phyloP scores from a whole-genome alignment of 1,140 invertebrate genomes.

The Acromyrmex heyeri region DNA sequence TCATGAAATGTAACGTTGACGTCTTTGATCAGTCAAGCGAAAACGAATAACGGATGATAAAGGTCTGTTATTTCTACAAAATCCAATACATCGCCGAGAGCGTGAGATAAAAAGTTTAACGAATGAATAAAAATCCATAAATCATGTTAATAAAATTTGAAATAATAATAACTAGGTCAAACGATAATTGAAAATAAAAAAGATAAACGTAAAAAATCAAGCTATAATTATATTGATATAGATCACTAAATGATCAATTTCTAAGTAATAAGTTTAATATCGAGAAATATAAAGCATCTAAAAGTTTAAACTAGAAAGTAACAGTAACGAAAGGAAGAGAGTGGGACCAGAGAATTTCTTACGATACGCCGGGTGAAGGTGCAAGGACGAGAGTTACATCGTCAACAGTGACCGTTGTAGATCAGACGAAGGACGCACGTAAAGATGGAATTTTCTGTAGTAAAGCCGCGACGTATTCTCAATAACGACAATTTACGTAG shows the following conservation, averaged over 20 bases:
- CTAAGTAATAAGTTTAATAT: neutral
- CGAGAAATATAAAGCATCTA: neutral
- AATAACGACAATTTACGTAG: slow-evolving; percentile 59
- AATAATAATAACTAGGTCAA: too few species aligned
- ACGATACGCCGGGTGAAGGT: slow-evolving; percentile 21
- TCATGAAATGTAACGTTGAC: too few species aligned
- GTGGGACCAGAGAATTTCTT: neutral
- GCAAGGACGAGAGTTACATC: slow-evolving; percentile 17
- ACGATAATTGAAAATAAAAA: too few species aligned
- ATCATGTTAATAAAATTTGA: too few species aligned
- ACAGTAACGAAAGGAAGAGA: neutral
- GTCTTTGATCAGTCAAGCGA: too few species aligned
- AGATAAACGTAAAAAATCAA: neutral
- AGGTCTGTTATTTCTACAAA: too few species aligned
- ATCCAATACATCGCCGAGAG: too few species aligned
- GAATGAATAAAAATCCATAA: too few species aligned
- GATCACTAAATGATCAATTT: neutral
- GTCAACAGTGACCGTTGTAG: slow-evolving; percentile 11
- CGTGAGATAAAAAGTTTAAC: too few species aligned
- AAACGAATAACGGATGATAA: too few species aligned
- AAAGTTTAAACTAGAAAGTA: neutral
- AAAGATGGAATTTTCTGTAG: slow-evolving; percentile 22
- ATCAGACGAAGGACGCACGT: slow-evolving; percentile 32
- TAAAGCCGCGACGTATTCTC: slow-evolving; percentile 25
- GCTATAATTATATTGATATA: neutral